These are phyloP conservation scores for Sciurus niger DNA, from an alignment of 2,113 vertebrate species.

Conservation along the genomic window DNA sequence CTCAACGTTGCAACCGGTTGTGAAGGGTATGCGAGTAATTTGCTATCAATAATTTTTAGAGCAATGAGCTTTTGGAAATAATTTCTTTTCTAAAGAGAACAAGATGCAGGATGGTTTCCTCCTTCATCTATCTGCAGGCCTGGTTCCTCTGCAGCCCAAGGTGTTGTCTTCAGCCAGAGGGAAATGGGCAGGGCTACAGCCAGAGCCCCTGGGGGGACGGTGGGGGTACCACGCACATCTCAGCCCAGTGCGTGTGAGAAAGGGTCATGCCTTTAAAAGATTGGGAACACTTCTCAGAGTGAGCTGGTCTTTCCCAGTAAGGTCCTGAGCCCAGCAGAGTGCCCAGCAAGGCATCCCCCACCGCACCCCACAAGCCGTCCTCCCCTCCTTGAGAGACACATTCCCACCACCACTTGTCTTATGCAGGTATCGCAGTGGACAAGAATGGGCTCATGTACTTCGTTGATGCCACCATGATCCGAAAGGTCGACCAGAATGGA, in stretches of 20 bases:
- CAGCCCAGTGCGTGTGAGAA: background rate
- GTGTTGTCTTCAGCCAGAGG: background rate
- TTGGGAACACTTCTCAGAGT: background rate
- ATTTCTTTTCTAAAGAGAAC: slow-evolving; percentile 49
- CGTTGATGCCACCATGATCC: slow-evolving; percentile 99
- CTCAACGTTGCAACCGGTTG: slow-evolving; percentile 6
- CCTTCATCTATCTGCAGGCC: background rate
- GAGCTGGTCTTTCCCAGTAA: background rate
- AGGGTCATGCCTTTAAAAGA: background rate
- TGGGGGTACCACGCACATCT: background rate
- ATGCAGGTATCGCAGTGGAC: slow-evolving; percentile 97
- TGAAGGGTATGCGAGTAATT: slow-evolving; percentile 64
- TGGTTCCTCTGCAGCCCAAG: slow-evolving; percentile 21
- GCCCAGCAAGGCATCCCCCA: background rate
- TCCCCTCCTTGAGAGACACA: background rate
- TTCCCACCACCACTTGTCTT: background rate
- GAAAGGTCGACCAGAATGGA: slow-evolving; percentile 99
- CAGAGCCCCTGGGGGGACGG: background rate
- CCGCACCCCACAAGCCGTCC: background rate
- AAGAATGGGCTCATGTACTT: slow-evolving; percentile 99
- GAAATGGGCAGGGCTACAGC: background rate
- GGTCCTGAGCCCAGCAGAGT: background rate
- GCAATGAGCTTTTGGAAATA: slow-evolving; percentile 66
- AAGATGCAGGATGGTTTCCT: slow-evolving; percentile 2
- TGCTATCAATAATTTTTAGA: slow-evolving; percentile 57